Percentiles rank a stretch among this genome's conserved stretches.
phyloP scores from a whole-genome alignment of 92 coral and sea anemone species.

The Muricea muricata region DNA sequence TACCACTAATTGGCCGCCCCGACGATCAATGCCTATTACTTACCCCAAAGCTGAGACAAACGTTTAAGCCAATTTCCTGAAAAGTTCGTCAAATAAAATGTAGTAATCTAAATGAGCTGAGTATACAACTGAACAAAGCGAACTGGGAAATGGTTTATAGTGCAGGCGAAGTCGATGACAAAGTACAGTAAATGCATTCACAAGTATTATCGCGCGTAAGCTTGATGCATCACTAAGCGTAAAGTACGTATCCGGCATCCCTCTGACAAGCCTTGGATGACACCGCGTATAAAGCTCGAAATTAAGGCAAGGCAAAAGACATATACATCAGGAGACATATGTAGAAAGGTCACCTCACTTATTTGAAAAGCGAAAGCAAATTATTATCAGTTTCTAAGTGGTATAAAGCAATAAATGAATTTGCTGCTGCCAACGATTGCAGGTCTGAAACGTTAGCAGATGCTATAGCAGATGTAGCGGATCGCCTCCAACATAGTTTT shows the following conservation, averaged over 20 bases:
- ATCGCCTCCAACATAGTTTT: slow-evolving; percentile 6
- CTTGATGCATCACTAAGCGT: not conserved
- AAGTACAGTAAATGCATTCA: not conserved
- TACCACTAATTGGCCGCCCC: slow-evolving; percentile 66
- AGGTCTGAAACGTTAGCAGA: not conserved
- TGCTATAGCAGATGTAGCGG: slow-evolving; percentile 3
- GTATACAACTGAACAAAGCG: not conserved
- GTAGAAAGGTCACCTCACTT: slow-evolving; percentile 17
- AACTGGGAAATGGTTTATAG: not conserved
- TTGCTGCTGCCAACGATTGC: not conserved
- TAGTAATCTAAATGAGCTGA: not conserved
- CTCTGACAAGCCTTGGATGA: slow-evolving; percentile 52
- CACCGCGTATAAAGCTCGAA: slow-evolving; percentile 19
- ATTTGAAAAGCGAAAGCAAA: slow-evolving; percentile 13
- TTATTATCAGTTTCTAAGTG: not conserved
- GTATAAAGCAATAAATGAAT: not conserved
- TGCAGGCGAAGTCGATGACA: not conserved
- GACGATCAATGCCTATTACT: slow-evolving; percentile 50
- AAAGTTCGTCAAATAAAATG: not conserved
- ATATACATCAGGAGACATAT: slow-evolving; percentile 17
- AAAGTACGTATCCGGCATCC: slow-evolving; percentile 27
- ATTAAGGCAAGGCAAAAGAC: slow-evolving; percentile 33
- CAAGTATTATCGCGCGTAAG: not conserved
- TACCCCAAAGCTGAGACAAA: not conserved
- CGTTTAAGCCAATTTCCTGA: not conserved